Evolutionary conservation across 2,888 invertebrate genomes (phyloP).

Genomic region (Pyrgus malvae): DNA sequence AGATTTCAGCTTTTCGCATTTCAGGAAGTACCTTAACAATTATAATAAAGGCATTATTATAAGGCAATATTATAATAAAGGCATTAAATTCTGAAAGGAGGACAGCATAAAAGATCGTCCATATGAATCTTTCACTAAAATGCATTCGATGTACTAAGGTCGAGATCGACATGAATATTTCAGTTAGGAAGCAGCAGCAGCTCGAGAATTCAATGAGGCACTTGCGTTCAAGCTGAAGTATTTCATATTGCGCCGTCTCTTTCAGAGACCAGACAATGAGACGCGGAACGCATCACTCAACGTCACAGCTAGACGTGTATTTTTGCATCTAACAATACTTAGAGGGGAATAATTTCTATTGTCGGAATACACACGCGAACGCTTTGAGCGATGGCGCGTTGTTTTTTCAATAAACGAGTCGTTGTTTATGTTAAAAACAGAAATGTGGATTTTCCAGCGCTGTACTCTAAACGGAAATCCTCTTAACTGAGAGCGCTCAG

Average conservation of each 20-base stretch:
- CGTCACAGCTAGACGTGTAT: conserved; percentile 68
- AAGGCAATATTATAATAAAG: too few species aligned
- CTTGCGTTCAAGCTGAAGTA: conserved; percentile 68
- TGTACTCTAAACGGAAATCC: background rate
- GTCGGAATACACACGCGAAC: conserved; percentile 62
- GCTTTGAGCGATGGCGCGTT: conserved; percentile 53
- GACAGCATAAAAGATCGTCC: too few species aligned
- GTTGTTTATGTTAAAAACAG: conserved; percentile 45
- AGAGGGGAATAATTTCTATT: conserved; percentile 73
- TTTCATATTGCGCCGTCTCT: conserved; percentile 78
- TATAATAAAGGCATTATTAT: too few species aligned
- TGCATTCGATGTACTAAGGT: conserved; percentile 43
- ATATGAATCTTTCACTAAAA: conserved; percentile 34
- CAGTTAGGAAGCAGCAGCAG: conserved; percentile 51
- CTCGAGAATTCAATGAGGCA: conserved; percentile 65
- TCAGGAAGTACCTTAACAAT: too few species aligned
- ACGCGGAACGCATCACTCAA: conserved; percentile 76
- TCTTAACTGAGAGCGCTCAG: background rate
- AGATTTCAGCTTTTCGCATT: too few species aligned
- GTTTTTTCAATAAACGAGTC: conserved; percentile 43
- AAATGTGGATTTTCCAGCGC: conserved; percentile 8
- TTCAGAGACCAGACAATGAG: conserved; percentile 72
- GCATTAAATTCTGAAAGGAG: too few species aligned
- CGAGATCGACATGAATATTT: conserved; percentile 64
- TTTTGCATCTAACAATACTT: conserved; percentile 74